Evolutionary conservation across 1,140 invertebrate genomes (phyloP), one percentile per base, ranked within the genome.

Genomic region (Maconellicoccus hirsutus): DNA sequence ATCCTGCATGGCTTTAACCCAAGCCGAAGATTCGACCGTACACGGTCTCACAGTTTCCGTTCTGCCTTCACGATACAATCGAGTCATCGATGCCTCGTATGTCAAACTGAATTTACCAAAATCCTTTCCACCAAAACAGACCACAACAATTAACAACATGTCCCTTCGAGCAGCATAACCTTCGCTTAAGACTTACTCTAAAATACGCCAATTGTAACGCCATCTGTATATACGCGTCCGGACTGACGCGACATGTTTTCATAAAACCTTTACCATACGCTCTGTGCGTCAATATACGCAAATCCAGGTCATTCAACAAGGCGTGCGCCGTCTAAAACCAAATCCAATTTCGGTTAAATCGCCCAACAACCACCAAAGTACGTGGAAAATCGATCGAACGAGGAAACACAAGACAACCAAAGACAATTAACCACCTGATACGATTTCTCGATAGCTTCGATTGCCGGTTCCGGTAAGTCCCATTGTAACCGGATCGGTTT

Each of bases 61-160:
- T 74, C 96, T 85, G 1, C 96, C 96, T 84, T 99, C 96, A 72
- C 93, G 86, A 82, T 89, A 99, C 26, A 98, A 81, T 73, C 96
- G 85, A 0, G 96, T 98, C 96, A 98, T 98, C 10, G 94, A 97
- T 0, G 97, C 96, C 82, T 99, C 96, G 78, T 98, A 99, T 0
- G 96, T 98, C 59, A 98, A 81, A 79, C 88, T 91, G 80, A 98
- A 98, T 75, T 91, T 91, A 2, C 90, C 87, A 74, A 92, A 89
- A 80, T 95, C 90, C 79, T 95, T 82, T 74, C 78, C 76, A 59
- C n/a, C n/a, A n/a, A n/a, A n/a, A n/a, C n/a, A n/a, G n/a, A n/a
- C n/a, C n/a, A n/a, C n/a, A n/a, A n/a, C n/a, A n/a, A n/a, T n/a
- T n/a, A n/a, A n/a, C n/a, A n/a, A n/a, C n/a, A n/a, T n/a, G n/a